A percentile compares a stretch with the other conserved stretches of the same genome.
phyloP scores from a whole-genome alignment of 2,113 vertebrate genomes.

The Mus spicilegus region DNA sequence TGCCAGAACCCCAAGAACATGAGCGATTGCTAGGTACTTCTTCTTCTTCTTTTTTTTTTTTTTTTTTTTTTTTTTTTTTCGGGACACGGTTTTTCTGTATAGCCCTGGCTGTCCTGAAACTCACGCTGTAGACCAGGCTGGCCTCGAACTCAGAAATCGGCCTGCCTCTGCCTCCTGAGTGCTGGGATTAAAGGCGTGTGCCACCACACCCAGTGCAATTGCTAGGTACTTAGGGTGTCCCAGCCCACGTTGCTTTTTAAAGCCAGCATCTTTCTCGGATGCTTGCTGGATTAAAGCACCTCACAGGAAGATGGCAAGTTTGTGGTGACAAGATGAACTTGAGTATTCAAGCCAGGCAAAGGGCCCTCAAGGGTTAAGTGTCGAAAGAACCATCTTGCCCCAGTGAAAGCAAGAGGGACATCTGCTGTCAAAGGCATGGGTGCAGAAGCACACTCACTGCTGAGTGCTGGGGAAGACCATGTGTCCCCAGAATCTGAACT shows the following conservation, averaged over 20 bases:
- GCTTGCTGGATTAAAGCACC: not conserved
- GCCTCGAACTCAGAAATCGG: too few species aligned
- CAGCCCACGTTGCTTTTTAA: not conserved
- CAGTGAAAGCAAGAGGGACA: not conserved
- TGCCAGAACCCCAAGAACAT: not conserved
- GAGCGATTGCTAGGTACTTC: too few species aligned
- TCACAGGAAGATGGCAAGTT: not conserved
- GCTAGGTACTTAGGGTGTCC: not conserved
- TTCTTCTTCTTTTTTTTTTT: too few species aligned
- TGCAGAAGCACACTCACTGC: conserved; percentile 25
- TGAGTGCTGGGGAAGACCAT: conserved; percentile 13
- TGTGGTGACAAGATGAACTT: conserved; percentile 20
- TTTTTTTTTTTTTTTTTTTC: too few species aligned
- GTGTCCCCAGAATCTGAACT: conserved; percentile 56
- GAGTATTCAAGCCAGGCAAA: not conserved
- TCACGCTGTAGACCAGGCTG: too few species aligned
- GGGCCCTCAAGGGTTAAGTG: conserved; percentile 34
- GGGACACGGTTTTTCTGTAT: too few species aligned
- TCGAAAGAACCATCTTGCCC: not conserved
- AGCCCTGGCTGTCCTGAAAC: too few species aligned
- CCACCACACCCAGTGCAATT: not conserved
- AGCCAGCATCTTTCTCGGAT: not conserved
- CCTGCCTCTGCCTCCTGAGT: too few species aligned
- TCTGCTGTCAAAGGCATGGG: conserved; percentile 40
- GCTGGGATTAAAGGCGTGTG: too few species aligned